phyloP scores from a whole-genome alignment of 1,140 invertebrate genomes.

The Drosophila lacteicornis region DNA sequence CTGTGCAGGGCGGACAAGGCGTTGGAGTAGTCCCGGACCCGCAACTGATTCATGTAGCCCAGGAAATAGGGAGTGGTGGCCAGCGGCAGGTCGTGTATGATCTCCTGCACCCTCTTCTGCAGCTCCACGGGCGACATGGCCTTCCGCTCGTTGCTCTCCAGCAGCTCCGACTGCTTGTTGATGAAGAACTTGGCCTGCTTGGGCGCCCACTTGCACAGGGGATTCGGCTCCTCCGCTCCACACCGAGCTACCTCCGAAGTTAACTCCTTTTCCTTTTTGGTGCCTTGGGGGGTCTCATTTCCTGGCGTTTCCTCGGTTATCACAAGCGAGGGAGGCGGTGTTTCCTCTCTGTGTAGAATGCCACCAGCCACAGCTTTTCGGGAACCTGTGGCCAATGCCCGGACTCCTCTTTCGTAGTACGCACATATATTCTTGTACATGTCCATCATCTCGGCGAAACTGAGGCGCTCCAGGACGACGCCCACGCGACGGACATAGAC shows the following conservation, averaged over 20 bases:
- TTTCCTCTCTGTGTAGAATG: constrained; percentile 44
- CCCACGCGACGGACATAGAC: constrained; percentile 92
- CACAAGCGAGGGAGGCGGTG: constrained; percentile 11
- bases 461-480: constrained; percentile 92
- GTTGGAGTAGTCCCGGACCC: constrained; percentile 94
- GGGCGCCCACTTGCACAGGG: constrained; percentile 90
- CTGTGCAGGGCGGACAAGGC: constrained; percentile 93
- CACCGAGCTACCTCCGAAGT: background rate
- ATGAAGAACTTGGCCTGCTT: constrained; percentile 95
- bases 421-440: constrained; percentile 89
- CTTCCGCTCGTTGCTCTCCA: constrained; percentile 92
- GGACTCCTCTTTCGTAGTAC: constrained; percentile 86
- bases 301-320: background rate
- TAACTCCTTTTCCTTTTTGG: constrained; percentile 15
- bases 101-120: constrained; percentile 91
- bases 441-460: constrained; percentile 91
- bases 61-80: constrained; percentile 95
- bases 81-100: constrained; percentile 92
- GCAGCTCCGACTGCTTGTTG: constrained; percentile 92
- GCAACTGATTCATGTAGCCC: constrained; percentile 94
- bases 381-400: constrained; percentile 55
- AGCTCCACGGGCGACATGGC: constrained; percentile 91
- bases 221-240: constrained; percentile 36
- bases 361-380: constrained; percentile 59
- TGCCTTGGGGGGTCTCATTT: background rate